Percentiles rank a stretch among this genome's conserved stretches.
These are phyloP conservation scores for Euura lappo DNA, from an alignment of 1,140 invertebrate species.

Conservation along the genomic window DNA sequence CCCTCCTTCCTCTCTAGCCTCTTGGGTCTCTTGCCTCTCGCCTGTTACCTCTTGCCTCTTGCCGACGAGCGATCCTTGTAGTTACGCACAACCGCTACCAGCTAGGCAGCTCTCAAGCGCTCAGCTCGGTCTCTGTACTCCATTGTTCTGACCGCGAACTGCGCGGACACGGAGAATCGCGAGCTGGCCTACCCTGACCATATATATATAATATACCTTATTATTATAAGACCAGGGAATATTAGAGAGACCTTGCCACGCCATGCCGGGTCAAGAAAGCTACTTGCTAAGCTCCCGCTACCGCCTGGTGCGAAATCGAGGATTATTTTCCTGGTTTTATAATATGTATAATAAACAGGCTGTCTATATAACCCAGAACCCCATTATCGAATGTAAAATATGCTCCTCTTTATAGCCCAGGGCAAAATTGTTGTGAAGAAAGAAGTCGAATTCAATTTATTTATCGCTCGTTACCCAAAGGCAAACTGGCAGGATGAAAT, in stretches of 20 bases:
- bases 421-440: too few species aligned
- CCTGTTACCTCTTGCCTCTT: not conserved
- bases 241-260: not conserved
- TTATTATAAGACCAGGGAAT: not conserved
- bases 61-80: not conserved
- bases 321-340: too few species aligned
- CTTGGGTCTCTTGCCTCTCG: constrained; percentile 12
- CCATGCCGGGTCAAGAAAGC: too few species aligned
- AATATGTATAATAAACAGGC: too few species aligned
- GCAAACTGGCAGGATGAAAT: too few species aligned
- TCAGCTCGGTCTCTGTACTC: constrained; percentile 10
- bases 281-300: too few species aligned
- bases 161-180: constrained; percentile 18
- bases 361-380: too few species aligned
- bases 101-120: not conserved
- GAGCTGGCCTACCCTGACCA: not conserved
- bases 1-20: constrained; percentile 11
- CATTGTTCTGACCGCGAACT: constrained; percentile 47
- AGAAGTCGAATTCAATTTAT: too few species aligned
- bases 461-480: too few species aligned
- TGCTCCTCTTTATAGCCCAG: too few species aligned
- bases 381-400: too few species aligned
- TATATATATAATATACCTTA: not conserved
- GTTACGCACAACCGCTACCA: not conserved
- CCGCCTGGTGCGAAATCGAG: too few species aligned